Evolutionary conservation across 2,113 vertebrate species (phyloP).

Genomic region (Neolamprologus brichardi): DNA sequence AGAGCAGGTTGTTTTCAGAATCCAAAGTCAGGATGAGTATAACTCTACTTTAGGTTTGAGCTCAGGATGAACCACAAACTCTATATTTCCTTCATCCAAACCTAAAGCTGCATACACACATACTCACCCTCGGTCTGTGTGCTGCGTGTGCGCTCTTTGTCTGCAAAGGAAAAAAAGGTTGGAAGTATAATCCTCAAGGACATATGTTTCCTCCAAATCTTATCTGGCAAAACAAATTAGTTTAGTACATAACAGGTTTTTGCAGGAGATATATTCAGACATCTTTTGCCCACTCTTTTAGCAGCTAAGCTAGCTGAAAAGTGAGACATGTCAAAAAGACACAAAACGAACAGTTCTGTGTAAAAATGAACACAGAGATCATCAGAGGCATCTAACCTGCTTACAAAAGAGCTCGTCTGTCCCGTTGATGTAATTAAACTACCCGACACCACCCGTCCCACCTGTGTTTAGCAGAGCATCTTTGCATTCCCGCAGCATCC

Average conservation of each 20-base stretch:
- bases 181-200: neutral
- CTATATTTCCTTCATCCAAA: neutral
- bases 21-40: neutral
- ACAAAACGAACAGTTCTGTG: neutral
- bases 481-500: neutral
- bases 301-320: neutral
- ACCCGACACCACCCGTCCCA: neutral
- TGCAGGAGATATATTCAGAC: neutral
- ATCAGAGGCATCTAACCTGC: neutral
- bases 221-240: neutral
- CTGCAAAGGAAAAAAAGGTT: neutral
- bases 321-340: neutral
- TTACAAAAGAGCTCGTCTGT: neutral
- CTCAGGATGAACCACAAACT: neutral
- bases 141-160: neutral
- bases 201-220: neutral
- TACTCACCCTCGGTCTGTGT: neutral
- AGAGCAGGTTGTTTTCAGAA: neutral
- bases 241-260: neutral
- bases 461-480: neutral
- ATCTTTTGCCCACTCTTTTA: neutral
- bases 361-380: neutral
- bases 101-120: neutral
- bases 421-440: neutral
- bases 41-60: neutral